A percentile compares a stretch with the other conserved stretches of the same genome.
Evolutionary conservation across 2,888 invertebrate species (phyloP).

Genomic region (Clitarchus hookeri): DNA sequence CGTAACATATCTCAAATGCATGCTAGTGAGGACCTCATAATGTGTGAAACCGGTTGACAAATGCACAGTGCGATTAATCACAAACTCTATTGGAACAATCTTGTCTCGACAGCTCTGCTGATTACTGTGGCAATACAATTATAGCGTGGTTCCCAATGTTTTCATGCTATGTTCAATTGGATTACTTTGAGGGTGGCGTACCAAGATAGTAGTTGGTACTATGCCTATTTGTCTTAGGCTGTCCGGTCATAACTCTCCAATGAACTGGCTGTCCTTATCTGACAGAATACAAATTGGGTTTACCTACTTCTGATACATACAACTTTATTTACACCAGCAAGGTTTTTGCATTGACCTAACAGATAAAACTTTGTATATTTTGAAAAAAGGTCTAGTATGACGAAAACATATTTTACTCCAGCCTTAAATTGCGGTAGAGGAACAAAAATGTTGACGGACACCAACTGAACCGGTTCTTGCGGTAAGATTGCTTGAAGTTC

Average conservation of each 20-base stretch:
- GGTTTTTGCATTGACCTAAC: background rate
- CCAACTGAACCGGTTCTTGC: background rate
- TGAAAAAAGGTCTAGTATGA: background rate
- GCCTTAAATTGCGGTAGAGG: background rate
- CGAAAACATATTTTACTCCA: background rate
- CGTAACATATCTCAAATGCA: no score
- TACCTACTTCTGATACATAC: background rate
- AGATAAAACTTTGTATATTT: background rate
- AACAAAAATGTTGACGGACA: background rate
- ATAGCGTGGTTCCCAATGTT: background rate
- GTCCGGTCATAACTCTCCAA: background rate
- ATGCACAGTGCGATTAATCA: background rate
- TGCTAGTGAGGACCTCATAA: no score
- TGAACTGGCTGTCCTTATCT: background rate
- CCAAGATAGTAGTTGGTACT: background rate
- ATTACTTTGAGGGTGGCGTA: background rate
- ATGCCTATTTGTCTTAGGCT: background rate
- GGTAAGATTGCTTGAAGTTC: background rate
- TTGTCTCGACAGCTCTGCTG: background rate
- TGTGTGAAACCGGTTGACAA: no score
- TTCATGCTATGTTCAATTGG: background rate
- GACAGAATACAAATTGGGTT: background rate
- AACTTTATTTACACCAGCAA: background rate
- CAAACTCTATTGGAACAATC: background rate
- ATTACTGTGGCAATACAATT: background rate